Evolutionary conservation across 2,888 invertebrate species (phyloP).

Genomic region (Mimumesa dahlbomi): DNA sequence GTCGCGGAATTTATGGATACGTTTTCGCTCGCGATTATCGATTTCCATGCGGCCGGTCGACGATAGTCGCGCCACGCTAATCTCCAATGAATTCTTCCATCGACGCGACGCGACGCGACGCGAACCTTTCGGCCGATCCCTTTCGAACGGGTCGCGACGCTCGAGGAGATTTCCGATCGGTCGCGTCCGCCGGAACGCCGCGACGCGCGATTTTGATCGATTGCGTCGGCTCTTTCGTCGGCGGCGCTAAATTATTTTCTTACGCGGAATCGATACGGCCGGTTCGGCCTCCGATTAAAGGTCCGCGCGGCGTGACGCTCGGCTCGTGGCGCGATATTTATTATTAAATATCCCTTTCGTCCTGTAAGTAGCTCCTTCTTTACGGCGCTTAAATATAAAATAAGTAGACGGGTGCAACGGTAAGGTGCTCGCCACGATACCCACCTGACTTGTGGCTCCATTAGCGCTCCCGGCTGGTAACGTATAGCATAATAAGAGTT

Average conservation of each 20-base stretch:
- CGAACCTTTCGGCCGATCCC: not conserved
- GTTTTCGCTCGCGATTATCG: constrained; percentile 73
- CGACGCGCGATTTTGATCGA: too few species aligned
- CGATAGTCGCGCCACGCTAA: constrained; percentile 42
- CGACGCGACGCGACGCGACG: constrained; percentile 25
- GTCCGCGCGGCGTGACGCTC: not conserved
- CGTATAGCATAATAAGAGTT: constrained; percentile 80
- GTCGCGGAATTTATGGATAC: constrained; percentile 73
- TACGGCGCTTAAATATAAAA: constrained; percentile 80
- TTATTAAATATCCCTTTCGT: constrained; percentile 77
- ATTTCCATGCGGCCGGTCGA: constrained; percentile 57
- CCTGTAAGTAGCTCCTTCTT: constrained; percentile 78
- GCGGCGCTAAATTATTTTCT: too few species aligned
- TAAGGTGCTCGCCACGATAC: constrained; percentile 74
- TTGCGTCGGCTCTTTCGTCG: too few species aligned
- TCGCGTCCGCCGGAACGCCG: not conserved
- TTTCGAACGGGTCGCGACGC: not conserved
- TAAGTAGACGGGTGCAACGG: constrained; percentile 76
- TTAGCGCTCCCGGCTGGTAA: constrained; percentile 78
- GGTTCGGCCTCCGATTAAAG: not conserved
- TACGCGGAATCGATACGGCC: too few species aligned
- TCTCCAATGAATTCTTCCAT: constrained; percentile 51
- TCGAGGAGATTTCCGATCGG: not conserved
- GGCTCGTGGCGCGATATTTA: constrained; percentile 61
- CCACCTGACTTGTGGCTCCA: constrained; percentile 80